Percentiles rank a stretch among this genome's conserved stretches.
These are phyloP conservation scores for Galeopterus variegatus DNA, from an alignment of 2,113 vertebrate species.

Conservation along the genomic window DNA sequence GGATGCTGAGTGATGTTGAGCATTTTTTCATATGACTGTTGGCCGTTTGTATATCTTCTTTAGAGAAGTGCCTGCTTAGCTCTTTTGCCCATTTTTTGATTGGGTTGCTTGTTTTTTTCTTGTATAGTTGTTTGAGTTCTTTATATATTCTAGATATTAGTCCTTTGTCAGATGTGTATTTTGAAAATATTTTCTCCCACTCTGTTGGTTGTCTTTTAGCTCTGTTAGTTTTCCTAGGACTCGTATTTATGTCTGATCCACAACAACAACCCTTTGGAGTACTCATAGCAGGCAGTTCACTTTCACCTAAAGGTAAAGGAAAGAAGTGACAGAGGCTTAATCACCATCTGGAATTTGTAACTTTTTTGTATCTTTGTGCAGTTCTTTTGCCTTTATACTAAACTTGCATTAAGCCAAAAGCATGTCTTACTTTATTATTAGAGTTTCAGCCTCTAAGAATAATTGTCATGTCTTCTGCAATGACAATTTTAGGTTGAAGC, in stretches of 20 bases:
- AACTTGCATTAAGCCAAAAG: neutral
- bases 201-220: too few relatives aligned
- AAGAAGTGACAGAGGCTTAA: neutral
- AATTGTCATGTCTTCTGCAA: neutral
- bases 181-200: too few relatives aligned
- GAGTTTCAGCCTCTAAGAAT: neutral
- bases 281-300: neutral
- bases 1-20: too few relatives aligned
- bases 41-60: too few relatives aligned
- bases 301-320: neutral
- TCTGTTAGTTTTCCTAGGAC: too few relatives aligned
- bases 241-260: neutral
- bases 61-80: too few relatives aligned
- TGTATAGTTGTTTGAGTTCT: too few relatives aligned
- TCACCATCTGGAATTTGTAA: neutral
- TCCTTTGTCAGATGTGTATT: too few relatives aligned
- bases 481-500: neutral
- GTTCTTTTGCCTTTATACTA: constrained; percentile 41
- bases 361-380: neutral
- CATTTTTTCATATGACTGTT: too few relatives aligned
- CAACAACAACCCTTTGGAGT: neutral
- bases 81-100: too few relatives aligned
- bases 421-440: neutral
- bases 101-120: too few relatives aligned
- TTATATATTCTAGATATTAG: too few relatives aligned